A percentile compares a stretch with the other conserved stretches of the same genome.
These are phyloP conservation scores for Leptoclinus maculatus DNA, from an alignment of 2,797 vertebrate genomes.

Conservation along the genomic window DNA sequence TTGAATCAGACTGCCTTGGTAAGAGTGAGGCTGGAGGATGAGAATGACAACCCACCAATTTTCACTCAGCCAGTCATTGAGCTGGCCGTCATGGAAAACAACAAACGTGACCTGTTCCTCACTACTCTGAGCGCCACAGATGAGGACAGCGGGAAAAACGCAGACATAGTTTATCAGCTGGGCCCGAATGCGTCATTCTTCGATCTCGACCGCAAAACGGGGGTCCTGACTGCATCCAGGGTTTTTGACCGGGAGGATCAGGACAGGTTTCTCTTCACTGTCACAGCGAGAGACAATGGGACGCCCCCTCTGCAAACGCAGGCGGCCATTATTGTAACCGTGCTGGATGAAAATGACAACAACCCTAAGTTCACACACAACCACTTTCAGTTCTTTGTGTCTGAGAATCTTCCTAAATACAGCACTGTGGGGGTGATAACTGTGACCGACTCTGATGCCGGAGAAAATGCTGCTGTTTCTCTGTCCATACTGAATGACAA, in stretches of 20 bases:
- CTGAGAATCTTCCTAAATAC: conserved; percentile 98
- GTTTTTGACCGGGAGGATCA: conserved; percentile 99
- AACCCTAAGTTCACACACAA: conserved; percentile 99
- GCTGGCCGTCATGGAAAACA: conserved; percentile 97
- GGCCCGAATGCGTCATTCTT: conserved; percentile 99
- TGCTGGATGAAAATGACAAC: conserved; percentile 98
- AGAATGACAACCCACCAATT: conserved; percentile 99
- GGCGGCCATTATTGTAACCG: conserved; percentile 96
- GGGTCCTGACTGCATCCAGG: conserved; percentile 96
- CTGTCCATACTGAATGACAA: conserved; percentile 97
- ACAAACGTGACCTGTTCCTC: conserved; percentile 97
- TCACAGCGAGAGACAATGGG: conserved; percentile 97
- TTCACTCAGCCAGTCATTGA: conserved; percentile 99
- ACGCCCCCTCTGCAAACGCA: conserved; percentile 97
- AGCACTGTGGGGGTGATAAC: conserved; percentile 99
- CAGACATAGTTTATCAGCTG: conserved; percentile 99
- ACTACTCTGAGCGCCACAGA: conserved; percentile 97
- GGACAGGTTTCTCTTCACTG: conserved; percentile 97
- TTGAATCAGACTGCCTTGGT: conserved; percentile 98
- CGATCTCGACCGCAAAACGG: conserved; percentile 98
- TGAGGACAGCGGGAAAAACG: conserved; percentile 98
- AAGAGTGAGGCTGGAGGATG: conserved; percentile 96
- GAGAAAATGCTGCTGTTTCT: conserved; percentile 96
- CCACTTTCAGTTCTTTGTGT: conserved; percentile 99
- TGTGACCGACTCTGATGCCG: conserved; percentile 96